Evolutionary conservation across 2,888 invertebrate species (phyloP).

Genomic region (Eupeodes luniger): DNA sequence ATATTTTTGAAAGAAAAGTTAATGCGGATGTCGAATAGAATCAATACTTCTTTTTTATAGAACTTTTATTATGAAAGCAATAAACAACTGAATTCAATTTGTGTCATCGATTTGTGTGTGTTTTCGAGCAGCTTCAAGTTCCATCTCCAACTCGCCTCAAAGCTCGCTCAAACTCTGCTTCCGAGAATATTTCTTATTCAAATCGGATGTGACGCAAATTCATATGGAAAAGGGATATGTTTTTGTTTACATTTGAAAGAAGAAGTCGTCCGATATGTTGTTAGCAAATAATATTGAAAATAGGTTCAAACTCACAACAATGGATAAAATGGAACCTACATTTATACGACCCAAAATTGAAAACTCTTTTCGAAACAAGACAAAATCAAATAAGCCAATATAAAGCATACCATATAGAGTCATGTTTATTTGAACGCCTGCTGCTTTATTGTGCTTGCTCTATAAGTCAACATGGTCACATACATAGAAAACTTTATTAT

Average conservation of each 20-base stretch:
- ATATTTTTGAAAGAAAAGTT: constrained; percentile 29
- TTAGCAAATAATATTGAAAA: constrained; percentile 6
- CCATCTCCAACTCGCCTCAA: background rate
- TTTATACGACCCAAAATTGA: background rate
- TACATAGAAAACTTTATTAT: constrained; percentile 5
- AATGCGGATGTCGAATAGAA: constrained; percentile 51
- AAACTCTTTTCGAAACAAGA: background rate
- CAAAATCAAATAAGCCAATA: background rate
- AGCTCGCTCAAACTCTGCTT: background rate
- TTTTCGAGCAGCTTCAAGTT: background rate
- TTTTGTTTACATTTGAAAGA: constrained; percentile 30
- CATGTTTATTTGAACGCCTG: constrained; percentile 11
- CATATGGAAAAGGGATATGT: constrained; percentile 14
- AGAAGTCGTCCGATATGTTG: background rate
- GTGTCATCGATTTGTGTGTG: constrained; percentile 40
- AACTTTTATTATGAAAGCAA: constrained; percentile 14
- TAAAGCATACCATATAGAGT: background rate
- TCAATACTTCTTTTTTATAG: constrained; percentile 3
- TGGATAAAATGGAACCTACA: background rate
- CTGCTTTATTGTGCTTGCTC: background rate
- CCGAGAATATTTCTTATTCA: constrained; percentile 23
- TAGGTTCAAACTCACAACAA: constrained; percentile 9
- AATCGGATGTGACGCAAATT: constrained; percentile 32
- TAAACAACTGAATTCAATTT: constrained; percentile 41
- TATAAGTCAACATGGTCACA: constrained; percentile 4